A percentile compares a stretch with the other conserved stretches of the same genome.
Evolutionary conservation across 1,140 invertebrate genomes (phyloP).

Genomic region (Pogonomyrmex barbatus): DNA sequence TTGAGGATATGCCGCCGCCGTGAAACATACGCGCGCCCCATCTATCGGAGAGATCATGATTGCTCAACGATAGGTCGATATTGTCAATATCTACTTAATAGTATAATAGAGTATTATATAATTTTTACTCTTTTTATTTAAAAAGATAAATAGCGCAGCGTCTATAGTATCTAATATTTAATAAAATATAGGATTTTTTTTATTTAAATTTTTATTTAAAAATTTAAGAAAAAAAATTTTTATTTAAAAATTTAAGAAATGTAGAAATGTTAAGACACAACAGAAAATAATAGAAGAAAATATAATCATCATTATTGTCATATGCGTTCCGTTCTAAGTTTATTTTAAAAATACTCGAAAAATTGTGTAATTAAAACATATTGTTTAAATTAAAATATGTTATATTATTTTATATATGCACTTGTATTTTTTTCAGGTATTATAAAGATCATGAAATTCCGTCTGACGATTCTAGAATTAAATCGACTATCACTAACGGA

Average conservation of each 20-base stretch:
- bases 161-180: neutral
- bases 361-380: neutral
- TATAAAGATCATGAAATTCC: conserved; percentile 85
- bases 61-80: no score
- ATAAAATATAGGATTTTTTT: neutral
- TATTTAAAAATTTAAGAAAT: neutral
- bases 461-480: conserved; percentile 83
- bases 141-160: no score
- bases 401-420: neutral
- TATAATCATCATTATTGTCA: neutral
- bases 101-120: no score
- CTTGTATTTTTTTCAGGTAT: conserved; percentile 79
- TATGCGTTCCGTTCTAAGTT: neutral
- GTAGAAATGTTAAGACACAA: neutral
- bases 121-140: no score
- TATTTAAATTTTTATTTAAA: no score
- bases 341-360: neutral
- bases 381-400: neutral
- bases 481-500: conserved; percentile 87
- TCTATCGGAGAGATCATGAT: no score
- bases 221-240: no score
- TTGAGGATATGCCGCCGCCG: no score
- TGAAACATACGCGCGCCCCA: no score
- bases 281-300: neutral
- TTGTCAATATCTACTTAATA: no score